Percentiles rank a stretch among this genome's conserved stretches.
Evolutionary conservation across 2,888 invertebrate species (phyloP).

Genomic region (Ennomos quercinarius): DNA sequence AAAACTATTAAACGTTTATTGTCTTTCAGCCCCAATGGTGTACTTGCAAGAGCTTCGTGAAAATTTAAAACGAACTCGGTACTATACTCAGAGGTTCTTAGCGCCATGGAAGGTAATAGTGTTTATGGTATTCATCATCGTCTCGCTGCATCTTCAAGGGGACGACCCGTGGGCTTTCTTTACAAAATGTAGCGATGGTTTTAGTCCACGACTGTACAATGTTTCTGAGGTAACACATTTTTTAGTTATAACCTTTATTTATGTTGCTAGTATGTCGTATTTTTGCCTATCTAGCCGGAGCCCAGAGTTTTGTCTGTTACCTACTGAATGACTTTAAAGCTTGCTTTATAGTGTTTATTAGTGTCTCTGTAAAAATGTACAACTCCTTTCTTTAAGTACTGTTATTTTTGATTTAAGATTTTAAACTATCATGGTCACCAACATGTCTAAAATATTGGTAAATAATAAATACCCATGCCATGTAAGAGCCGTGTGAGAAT

Average conservation of each 20-base stretch:
- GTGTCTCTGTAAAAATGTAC: too few species aligned
- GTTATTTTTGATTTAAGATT: too few species aligned
- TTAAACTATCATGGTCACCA: too few species aligned
- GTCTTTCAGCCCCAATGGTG: constrained; percentile 61
- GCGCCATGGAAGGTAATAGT: constrained; percentile 91
- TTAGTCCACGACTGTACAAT: constrained; percentile 79
- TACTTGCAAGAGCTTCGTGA: constrained; percentile 76
- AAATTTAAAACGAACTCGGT: constrained; percentile 87
- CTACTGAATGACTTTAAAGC: too few species aligned
- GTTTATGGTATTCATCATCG: constrained; percentile 88
- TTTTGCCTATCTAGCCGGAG: too few species aligned
- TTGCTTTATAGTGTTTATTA: too few species aligned
- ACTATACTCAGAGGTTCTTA: constrained; percentile 90
- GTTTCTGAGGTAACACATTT: constrained; percentile 78
- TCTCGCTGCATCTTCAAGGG: constrained; percentile 80
- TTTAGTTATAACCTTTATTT: background rate
- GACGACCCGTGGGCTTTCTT: constrained; percentile 80
- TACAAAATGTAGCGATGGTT: constrained; percentile 72
- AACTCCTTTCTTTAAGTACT: too few species aligned
- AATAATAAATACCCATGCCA: too few species aligned
- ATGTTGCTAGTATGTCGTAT: background rate
- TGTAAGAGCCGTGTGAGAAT: too few species aligned
- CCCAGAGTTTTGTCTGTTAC: too few species aligned
- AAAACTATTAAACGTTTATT: background rate
- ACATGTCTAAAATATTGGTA: too few species aligned